Evolutionary conservation across 1,140 invertebrate genomes (phyloP).

Genomic region (Cherax quadricarinatus): DNA sequence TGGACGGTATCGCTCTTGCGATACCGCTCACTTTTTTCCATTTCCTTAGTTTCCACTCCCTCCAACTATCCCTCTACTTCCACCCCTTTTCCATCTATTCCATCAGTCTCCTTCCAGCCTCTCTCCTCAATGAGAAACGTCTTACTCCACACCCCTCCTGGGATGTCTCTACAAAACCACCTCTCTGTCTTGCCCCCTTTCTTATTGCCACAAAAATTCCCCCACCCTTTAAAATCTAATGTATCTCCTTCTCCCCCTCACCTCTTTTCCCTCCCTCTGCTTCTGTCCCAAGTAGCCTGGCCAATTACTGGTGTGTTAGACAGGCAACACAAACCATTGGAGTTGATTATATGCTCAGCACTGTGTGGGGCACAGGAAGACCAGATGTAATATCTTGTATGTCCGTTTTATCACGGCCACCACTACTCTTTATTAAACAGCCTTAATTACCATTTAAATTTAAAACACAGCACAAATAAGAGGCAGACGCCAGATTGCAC

Average conservation of each 20-base stretch:
- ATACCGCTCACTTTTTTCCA: no score
- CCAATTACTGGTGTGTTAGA: background rate
- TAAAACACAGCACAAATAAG: conserved; percentile 71
- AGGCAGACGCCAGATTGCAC: conserved; percentile 67
- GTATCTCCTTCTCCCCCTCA: background rate
- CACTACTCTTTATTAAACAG: conserved; percentile 70
- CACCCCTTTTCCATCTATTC: background rate
- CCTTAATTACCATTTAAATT: conserved; percentile 71
- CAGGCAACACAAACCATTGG: background rate
- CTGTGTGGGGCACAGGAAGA: background rate
- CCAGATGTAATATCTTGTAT: conserved; percentile 42
- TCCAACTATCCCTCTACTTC: background rate
- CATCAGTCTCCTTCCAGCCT: background rate
- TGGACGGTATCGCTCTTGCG: no score
- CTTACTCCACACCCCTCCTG: background rate
- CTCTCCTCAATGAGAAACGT: background rate
- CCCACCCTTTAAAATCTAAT: background rate
- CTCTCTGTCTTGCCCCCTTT: no score
- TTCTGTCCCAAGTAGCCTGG: background rate
- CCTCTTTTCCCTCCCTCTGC: background rate
- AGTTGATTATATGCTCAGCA: background rate
- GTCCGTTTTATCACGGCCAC: conserved; percentile 68
- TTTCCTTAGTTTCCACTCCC: background rate
- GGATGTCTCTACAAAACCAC: no score
- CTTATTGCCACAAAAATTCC: no score